phyloP scores from a whole-genome alignment of 2,797 vertebrate genomes.

The Sebastes taczanowskii region DNA sequence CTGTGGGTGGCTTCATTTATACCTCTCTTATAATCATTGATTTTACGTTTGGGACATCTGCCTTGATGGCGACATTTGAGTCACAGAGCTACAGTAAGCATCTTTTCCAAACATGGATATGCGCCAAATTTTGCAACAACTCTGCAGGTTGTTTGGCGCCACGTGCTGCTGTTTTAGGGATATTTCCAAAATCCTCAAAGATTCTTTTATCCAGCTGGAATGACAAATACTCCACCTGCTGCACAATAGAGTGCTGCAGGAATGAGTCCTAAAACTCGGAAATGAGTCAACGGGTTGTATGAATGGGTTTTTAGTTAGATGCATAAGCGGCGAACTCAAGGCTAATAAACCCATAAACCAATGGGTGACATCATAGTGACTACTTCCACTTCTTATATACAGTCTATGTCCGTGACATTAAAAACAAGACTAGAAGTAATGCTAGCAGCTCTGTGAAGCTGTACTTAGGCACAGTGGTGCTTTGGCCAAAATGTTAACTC shows the following conservation, averaged over 20 bases:
- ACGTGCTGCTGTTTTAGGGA: background rate
- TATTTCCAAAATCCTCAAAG: background rate
- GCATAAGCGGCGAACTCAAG: background rate
- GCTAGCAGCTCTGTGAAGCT: too few species aligned
- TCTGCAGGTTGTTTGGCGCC: background rate
- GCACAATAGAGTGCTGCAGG: too few species aligned
- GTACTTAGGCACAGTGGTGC: too few species aligned
- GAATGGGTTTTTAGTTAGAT: too few species aligned
- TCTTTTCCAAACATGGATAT: background rate
- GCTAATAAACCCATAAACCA: background rate
- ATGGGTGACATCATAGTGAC: background rate
- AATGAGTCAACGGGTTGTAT: accelerated
- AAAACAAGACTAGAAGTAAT: too few species aligned
- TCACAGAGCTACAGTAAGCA: background rate
- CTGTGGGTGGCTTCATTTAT: background rate
- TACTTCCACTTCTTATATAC: background rate
- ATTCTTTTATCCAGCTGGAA: background rate
- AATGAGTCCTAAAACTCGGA: too few species aligned
- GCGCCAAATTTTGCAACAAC: background rate
- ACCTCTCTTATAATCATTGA: background rate
- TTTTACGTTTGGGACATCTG: slow-evolving; percentile 3
- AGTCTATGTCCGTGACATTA: too few species aligned
- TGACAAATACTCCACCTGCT: background rate
- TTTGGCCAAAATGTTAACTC: too few species aligned
- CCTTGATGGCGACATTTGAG: background rate